A percentile compares a stretch with the other conserved stretches of the same genome.
phyloP scores from a whole-genome alignment of 2,113 vertebrate genomes.

The Python bivittatus region DNA sequence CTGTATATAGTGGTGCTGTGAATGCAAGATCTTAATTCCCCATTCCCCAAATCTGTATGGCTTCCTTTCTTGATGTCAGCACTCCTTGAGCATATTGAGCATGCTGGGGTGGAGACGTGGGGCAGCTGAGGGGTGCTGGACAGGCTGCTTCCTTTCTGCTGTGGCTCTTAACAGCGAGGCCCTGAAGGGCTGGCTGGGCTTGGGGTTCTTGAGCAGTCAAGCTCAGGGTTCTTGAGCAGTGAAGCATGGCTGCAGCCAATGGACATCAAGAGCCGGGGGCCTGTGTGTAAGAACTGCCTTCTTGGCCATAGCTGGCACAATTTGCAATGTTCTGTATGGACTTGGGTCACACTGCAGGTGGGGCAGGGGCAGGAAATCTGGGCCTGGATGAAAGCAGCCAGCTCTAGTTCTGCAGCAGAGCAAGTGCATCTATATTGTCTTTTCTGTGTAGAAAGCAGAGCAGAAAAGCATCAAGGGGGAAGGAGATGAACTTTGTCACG shows the following conservation, averaged over 20 bases:
- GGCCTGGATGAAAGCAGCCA: neutral
- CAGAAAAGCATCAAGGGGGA: no score
- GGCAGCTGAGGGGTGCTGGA: neutral
- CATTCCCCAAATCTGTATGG: no score
- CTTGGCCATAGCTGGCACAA: neutral
- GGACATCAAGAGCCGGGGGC: no score
- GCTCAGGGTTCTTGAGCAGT: no score
- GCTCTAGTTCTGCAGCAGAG: neutral
- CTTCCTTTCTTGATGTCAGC: neutral
- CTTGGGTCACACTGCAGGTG: neutral
- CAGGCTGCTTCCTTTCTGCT: neutral
- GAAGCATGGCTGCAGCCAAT: no score
- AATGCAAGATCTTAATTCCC: neutral
- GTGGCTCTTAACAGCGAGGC: neutral
- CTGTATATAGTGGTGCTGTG: no score
- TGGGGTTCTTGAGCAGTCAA: neutral
- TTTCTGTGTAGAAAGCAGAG: neutral
- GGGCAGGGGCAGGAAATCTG: neutral
- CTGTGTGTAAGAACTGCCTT: neutral
- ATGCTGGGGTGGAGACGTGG: neutral
- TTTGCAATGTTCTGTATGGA: neutral
- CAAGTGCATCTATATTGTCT: neutral
- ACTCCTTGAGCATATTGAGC: accelerated
- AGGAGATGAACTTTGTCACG: neutral
- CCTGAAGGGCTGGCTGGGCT: neutral